A percentile compares a stretch with the other conserved stretches of the same genome.
Conservation (phyloP, 2,113 vertebrate genomes). For the Empidonax traillii region DNA sequence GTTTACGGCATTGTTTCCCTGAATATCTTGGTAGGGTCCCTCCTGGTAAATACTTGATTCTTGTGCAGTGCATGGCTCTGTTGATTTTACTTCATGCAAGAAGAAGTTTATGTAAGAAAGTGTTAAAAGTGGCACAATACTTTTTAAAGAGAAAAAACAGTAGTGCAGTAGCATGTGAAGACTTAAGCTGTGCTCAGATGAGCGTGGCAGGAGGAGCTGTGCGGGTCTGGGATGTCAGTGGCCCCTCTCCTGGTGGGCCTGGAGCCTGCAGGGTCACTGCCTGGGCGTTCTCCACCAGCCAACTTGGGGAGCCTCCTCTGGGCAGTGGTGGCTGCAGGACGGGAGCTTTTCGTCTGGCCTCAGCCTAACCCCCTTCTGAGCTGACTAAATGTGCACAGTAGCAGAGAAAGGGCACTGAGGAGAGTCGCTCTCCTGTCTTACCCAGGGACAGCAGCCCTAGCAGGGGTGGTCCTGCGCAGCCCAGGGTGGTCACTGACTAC, state of each 20-base stretch:
- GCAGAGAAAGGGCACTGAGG: not conserved
- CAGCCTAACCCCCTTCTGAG: not conserved
- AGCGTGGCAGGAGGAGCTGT: not conserved
- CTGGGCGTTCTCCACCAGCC: not conserved
- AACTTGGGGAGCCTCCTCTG: not conserved
- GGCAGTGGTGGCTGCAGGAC: not conserved
- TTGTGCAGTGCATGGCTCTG: not conserved
- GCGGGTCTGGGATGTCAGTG: not conserved
- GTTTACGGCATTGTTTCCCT: not conserved
- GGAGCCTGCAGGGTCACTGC: accelerated
- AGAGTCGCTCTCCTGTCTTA: not conserved
- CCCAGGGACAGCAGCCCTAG: not conserved
- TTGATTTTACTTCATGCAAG: not conserved
- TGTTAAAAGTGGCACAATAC: not conserved
- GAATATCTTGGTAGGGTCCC: not conserved
- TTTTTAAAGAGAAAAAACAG: not conserved
- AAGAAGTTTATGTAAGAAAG: not conserved
- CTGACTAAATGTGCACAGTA: not conserved
- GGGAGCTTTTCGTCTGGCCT: not conserved
- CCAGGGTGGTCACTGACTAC: not conserved
- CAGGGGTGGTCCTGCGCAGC: not conserved
- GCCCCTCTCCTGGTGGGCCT: not conserved
- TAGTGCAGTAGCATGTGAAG: not conserved
- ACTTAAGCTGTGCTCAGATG: not conserved
- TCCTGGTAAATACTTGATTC: not conserved